These are phyloP conservation scores for Drosophila quasianomalipes DNA, from an alignment of 2,888 invertebrate genomes.

Conservation along the genomic window DNA sequence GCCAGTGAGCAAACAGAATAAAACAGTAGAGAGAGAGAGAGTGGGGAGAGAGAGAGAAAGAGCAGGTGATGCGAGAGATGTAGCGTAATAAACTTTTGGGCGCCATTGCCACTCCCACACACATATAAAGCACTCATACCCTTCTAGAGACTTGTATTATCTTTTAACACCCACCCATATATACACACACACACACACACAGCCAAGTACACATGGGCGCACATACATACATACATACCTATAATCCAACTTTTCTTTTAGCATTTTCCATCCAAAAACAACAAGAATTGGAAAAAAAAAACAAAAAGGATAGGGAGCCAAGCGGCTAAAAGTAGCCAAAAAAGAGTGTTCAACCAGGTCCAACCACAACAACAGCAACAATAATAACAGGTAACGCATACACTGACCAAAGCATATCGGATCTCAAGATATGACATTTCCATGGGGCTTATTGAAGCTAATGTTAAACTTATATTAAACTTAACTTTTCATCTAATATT, in stretches of 20 bases:
- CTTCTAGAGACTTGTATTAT: conserved; percentile 53
- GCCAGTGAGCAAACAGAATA: conserved; percentile 18
- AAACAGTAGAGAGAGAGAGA: not conserved
- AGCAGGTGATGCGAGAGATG: conserved; percentile 19
- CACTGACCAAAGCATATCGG: conserved; percentile 36
- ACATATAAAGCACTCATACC: conserved; percentile 29
- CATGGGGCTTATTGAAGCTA: conserved; percentile 12
- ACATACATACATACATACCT: conserved; percentile 26
- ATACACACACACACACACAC: conserved; percentile 7
- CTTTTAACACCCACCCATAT: conserved; percentile 42
- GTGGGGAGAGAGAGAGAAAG: not conserved
- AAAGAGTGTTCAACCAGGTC: conserved; percentile 24
- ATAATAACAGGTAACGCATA: conserved; percentile 11
- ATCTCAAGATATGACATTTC: conserved; percentile 32
- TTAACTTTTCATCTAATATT: not conserved
- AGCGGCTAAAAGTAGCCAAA: conserved; percentile 17
- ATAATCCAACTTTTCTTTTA: conserved; percentile 74
- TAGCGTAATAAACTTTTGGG: conserved; percentile 65
- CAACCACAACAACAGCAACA: conserved; percentile 15
- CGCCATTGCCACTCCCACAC: conserved; percentile 17
- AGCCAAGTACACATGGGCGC: conserved; percentile 7
- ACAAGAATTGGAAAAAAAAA: conserved; percentile 31
- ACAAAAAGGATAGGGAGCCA: conserved; percentile 4
- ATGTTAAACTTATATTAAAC: not conserved
- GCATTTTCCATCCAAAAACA: conserved; percentile 45